Base-by-base conservation (phyloP, 2,797 vertebrate species). In the Lepidocolaptes lacrymiger region DNA sequence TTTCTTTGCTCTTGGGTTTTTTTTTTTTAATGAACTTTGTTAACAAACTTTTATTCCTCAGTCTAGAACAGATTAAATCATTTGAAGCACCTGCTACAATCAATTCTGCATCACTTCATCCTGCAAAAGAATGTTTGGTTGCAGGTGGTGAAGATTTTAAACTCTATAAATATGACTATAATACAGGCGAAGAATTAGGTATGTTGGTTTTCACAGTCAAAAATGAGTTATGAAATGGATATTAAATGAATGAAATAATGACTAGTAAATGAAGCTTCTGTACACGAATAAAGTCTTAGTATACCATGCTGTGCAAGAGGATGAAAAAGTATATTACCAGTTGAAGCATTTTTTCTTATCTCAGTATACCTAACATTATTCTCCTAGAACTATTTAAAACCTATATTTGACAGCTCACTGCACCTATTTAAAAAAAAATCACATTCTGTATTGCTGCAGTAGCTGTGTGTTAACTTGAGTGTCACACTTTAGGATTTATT, bases 141-240 rank as follows among this genome's bases (percentile, higher is more conserved):
- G 99, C 99, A 4, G 99, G 99, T 54, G 99, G 99, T 84, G 99
- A 99, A 55, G 99, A 99, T 97, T 99, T 99, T 98, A 99, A 99
- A 96, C 99, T 99, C 92, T 99, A 99, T 98, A 99, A 99, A 95
- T 99, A 98, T 95, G 99, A 99, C 98, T 99, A 99, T 97, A 98
- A 98, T 97, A 99, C 98, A 55, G 99, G 99, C 96, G 99, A 99
- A 96, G 99, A 99, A 96, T 97, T 99, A 88, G 99, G 99, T 99
- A 94, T 88, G 97, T 94, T 87, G 72, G 52, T 66, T 15, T 87
- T 59, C 30, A 0, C 64, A 72, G 51, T 80, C 3, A 73, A 54
- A 63, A 71, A 41, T 6, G 10, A 78, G 13, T 84, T 93, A 27
- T 73, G 52, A 80, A 79, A 56, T 84, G 18, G 21, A 4, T 71